Base-by-base conservation (phyloP, 2,888 invertebrate species). In the Saturnia japonica region DNA sequence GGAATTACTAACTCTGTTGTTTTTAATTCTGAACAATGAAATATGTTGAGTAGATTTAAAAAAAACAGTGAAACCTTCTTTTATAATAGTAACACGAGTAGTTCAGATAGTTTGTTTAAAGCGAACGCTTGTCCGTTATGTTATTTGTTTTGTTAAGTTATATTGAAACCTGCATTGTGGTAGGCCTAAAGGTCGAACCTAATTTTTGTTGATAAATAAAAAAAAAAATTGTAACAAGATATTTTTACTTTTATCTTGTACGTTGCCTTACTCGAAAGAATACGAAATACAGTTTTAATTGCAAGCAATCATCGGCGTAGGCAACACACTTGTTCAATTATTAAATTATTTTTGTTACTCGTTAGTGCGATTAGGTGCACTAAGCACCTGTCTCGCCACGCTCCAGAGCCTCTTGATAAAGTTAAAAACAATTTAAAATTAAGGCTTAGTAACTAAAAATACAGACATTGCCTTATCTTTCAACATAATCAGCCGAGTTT, bases 401-500 rank as follows among this genome's bases (percentile, higher is more conserved):
- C 69, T 69, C 51, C 64, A 69, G 25, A 51, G 69, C 69, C 51
- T 64, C 7, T 69, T 40, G 69, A 69, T 69, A 69, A 69, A 64
- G 64, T 66, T 60, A 69, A 69, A 69, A 66, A 69, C 64, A 69
- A 66, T 69, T 66, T 25, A 64, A 62, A 64, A 69, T 62, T 51
- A 69, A 51, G 69, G 64, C 66, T 64, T 47, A 43, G 62, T 47
- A 69, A 51, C 28, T 60, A 28, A 12, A 28, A 14, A 14, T 14
- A 14, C 1, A 60, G 57, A 16, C 28, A 14, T 25, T 14, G 6
- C 14, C 25, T 60, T 60, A 60, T 60, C 57, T 60, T 14, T 60
- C 12, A 6, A 25, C 14, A 4, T 28, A 28, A 60, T 12, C 28
- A 14, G 25, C 28, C 57, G 14, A 60, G 14, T 14, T 60, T 11